Evolutionary conservation across 2,113 vertebrate genomes (phyloP), one percentile per base, ranked within the genome.

Genomic region (Pardalotus punctatus): DNA sequence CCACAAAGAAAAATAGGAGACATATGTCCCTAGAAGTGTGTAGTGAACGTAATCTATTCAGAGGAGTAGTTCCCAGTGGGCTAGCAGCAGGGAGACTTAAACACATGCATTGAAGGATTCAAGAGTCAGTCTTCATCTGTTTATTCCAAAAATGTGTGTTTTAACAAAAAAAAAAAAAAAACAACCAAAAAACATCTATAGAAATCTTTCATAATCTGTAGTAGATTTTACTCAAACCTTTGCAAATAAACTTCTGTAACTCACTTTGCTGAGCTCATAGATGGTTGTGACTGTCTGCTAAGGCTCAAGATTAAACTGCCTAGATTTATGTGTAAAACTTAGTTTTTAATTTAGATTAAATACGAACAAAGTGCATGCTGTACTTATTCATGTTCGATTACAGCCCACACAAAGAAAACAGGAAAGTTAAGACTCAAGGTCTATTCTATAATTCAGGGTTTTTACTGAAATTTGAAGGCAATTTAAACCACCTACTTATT

Each of bases 1-100:
- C 97, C 98, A 97, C 98, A 97, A 96, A 97, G 95, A 93, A 97
- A 98, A 98, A 97, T 98, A 97, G 98, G 97, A 98, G 91, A 97
- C 97, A 97, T 96, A 97, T 98, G 97, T 98, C 98, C 97, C 98
- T 98, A 92, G 61, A 90, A 95, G 83, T 84, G 74, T 93, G 90
- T 78, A 91, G 81, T 48, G 78, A 80, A 92, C 22, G 29, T 91
- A 86, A 81, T 97, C 86, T 88, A 89, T 97, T 95, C 88, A 61
- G 73, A 72, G 58, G 56, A 77, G 85, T 92, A 87, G 90, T 95
- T 95, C 94, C 82, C 90, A 80, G 56, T 90, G 79, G 74, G 90
- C 80, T 95, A 91, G 64, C 92, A 94, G 89, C 93, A 83, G 78
- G 91, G 61, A 95, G 96, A 86, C 73, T 90, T 91, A 89, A 93